Conservation (phyloP, 1,140 invertebrate genomes). For the Holotrichia oblita region DNA sequence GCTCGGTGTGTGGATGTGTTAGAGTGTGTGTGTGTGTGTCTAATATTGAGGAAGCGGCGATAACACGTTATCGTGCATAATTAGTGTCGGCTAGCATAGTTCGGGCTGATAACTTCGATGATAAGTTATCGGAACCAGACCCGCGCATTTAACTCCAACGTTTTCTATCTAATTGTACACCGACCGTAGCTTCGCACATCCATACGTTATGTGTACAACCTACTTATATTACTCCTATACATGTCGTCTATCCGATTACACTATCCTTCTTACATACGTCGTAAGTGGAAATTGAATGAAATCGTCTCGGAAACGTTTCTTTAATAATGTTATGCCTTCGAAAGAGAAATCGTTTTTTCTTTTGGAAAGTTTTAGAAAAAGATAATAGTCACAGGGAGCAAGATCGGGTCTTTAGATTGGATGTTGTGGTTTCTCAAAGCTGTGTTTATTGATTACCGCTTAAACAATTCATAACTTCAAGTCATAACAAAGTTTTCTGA, state of each 20-base stretch:
- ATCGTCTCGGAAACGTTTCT: too few species aligned
- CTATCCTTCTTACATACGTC: neutral
- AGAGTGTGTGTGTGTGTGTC: neutral
- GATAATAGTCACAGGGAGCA: too few species aligned
- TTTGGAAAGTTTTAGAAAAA: too few species aligned
- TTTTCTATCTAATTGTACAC: slow-evolving; percentile 31
- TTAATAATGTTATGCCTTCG: too few species aligned
- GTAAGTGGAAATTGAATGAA: neutral
- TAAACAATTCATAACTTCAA: too few species aligned
- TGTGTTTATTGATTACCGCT: too few species aligned
- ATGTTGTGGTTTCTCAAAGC: too few species aligned
- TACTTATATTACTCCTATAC: neutral
- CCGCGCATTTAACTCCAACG: slow-evolving; percentile 40
- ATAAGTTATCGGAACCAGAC: slow-evolving; percentile 30
- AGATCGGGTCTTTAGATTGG: too few species aligned
- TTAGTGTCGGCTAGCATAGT: slow-evolving; percentile 30
- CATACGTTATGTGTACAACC: neutral
- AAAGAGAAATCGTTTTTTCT: too few species aligned
- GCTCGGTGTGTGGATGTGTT: neutral
- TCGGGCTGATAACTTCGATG: neutral
- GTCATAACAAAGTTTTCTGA: too few species aligned
- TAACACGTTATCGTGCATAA: slow-evolving; percentile 21
- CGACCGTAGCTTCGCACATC: slow-evolving; percentile 3
- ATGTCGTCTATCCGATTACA: neutral
- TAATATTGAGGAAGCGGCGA: slow-evolving; percentile 30